Conservation (phyloP, 2,888 invertebrate genomes). For the Autographa gamma region DNA sequence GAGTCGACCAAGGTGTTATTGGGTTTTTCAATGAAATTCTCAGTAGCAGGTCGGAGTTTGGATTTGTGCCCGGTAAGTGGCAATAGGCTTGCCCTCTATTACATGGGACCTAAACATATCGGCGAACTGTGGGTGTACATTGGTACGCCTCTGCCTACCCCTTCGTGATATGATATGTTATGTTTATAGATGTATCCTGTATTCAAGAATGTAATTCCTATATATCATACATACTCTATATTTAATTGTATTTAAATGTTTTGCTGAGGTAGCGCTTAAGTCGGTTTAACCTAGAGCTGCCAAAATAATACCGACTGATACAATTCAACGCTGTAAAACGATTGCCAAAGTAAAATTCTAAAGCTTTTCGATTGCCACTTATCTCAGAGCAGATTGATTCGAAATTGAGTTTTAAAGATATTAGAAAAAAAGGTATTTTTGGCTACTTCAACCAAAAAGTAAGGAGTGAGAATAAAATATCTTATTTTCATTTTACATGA, state of each 20-base stretch:
- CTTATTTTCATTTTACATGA: not conserved
- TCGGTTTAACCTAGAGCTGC: not conserved
- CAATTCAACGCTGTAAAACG: constrained; percentile 3
- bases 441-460: constrained; percentile 5
- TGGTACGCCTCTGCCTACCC: too few relatives aligned
- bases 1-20: too few relatives aligned
- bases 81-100: too few relatives aligned
- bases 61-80: too few relatives aligned
- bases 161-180: too few relatives aligned
- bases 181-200: too few relatives aligned
- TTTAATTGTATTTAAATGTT: not conserved
- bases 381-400: constrained; percentile 15
- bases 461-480: not conserved
- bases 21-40: too few relatives aligned
- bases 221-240: too few relatives aligned
- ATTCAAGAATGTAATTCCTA: too few relatives aligned
- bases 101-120: too few relatives aligned
- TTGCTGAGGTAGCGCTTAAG: not conserved
- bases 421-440: constrained; percentile 14
- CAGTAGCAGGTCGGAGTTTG: too few relatives aligned
- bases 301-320: not conserved
- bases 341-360: constrained; percentile 7
- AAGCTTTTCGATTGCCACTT: constrained; percentile 14
- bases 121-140: too few relatives aligned
- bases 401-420: constrained; percentile 17